Evolutionary conservation across 2,888 invertebrate genomes (phyloP).

Genomic region (Parochlus steinenii): DNA sequence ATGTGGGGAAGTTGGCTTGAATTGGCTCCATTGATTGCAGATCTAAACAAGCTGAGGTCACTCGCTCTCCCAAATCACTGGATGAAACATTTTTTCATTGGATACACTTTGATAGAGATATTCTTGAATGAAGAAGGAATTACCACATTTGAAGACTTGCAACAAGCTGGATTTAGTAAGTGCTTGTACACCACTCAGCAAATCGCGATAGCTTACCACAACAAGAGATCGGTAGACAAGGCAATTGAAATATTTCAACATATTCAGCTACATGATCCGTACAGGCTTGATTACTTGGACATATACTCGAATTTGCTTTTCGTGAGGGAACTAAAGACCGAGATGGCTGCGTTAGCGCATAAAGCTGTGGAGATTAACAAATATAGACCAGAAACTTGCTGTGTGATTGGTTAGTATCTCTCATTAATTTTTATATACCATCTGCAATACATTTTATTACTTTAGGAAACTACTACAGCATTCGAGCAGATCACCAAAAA

Average conservation of each 20-base stretch:
- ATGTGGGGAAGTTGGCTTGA: slow-evolving; percentile 95
- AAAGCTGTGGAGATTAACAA: slow-evolving; percentile 88
- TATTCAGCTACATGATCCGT: slow-evolving; percentile 77
- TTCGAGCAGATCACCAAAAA: slow-evolving; percentile 89
- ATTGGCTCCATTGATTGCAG: slow-evolving; percentile 66
- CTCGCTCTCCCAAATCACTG: slow-evolving; percentile 69
- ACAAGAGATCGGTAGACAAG: slow-evolving; percentile 79
- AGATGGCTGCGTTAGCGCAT: slow-evolving; percentile 85
- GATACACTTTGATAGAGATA: slow-evolving; percentile 72
- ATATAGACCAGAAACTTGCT: slow-evolving; percentile 93
- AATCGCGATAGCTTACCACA: slow-evolving; percentile 84
- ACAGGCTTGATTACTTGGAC: slow-evolving; percentile 87
- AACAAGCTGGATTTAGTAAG: slow-evolving; percentile 64
- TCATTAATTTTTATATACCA: slow-evolving; percentile 8
- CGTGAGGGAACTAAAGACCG: slow-evolving; percentile 80
- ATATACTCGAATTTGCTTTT: slow-evolving; percentile 92
- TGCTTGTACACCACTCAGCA: slow-evolving; percentile 83
- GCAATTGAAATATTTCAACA: slow-evolving; percentile 73
- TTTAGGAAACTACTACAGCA: slow-evolving; percentile 92
- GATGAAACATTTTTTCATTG: slow-evolving; percentile 87
- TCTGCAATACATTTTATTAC: slow-evolving; percentile 18
- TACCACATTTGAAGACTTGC: slow-evolving; percentile 60
- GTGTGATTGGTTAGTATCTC: slow-evolving; percentile 69
- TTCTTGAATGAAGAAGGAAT: slow-evolving; percentile 82
- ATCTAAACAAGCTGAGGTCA: slow-evolving; percentile 55